Evolutionary conservation across 1,140 invertebrate species (phyloP).

Genomic region (Catajapyx aquilonaris): DNA sequence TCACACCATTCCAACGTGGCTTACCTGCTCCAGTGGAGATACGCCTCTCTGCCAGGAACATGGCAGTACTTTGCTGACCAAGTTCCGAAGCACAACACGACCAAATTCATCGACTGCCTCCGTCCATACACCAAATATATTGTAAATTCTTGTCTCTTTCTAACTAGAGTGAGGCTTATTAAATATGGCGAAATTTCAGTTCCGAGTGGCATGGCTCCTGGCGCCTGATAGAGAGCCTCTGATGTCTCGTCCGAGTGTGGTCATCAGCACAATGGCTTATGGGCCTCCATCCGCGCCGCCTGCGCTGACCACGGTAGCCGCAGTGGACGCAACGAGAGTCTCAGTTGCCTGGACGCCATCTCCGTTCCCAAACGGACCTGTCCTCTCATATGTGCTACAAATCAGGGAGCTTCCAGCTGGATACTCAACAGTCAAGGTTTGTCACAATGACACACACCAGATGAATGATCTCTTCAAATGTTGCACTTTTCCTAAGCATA

Average conservation of each 20-base stretch:
- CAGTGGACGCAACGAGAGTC: constrained; percentile 59
- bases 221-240: constrained; percentile 42
- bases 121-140: constrained; percentile 73
- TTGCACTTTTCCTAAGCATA: too few species aligned
- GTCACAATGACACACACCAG: too few species aligned
- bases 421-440: constrained; percentile 14
- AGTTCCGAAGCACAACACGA: constrained; percentile 36
- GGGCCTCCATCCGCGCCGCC: constrained; percentile 52
- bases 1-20: constrained; percentile 30
- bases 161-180: background rate
- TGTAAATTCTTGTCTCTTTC: constrained; percentile 27
- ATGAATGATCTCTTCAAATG: too few species aligned
- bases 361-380: constrained; percentile 60
- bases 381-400: constrained; percentile 61
- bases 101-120: constrained; percentile 46
- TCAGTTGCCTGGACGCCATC: constrained; percentile 74
- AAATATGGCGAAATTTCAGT: constrained; percentile 31
- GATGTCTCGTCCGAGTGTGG: constrained; percentile 52
- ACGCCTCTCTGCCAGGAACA: constrained; percentile 36
- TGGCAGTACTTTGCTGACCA: constrained; percentile 55
- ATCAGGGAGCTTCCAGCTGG: constrained; percentile 28
- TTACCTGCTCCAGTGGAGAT: constrained; percentile 52
- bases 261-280: constrained; percentile 51
- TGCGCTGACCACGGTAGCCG: constrained; percentile 44
- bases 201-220: constrained; percentile 52